Base-by-base conservation (phyloP, 2,888 invertebrate genomes). In the Coremacera marginata region DNA sequence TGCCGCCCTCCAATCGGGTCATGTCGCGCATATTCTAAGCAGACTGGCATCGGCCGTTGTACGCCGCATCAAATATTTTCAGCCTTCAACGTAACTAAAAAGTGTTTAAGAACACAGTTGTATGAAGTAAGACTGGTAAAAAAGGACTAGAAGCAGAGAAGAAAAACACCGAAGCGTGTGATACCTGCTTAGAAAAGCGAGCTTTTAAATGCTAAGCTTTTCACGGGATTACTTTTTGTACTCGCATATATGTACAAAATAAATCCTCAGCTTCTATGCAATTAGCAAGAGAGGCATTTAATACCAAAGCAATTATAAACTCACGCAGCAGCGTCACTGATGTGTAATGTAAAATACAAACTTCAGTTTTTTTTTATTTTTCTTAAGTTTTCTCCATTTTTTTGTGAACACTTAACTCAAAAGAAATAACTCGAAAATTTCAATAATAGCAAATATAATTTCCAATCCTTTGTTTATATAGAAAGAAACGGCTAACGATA, bases 1-100 rank as follows among this genome's bases (percentile, higher is more conserved):
- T 70, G 49, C 81, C 84, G 80, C 84, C 87, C 77, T 82, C 84
- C 70, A 88, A 86, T 81, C 87, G 89, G 80, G 86, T 88, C 78
- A 88, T 89, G 87, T 89, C 89, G 81, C 87, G 89, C 80, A 89
- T 89, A 84, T 89, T 89, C 78, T 89, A 85, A 87, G 86, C 82
- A 82, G 9, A 16, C 37, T 5, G 44, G 31, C 55, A 34, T 52
- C 52, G 55, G 22, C 65, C 65, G n/a, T 31, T 49, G 1, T 34
- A 63, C 63, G 63, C 65, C 34, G 37, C 22, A 22, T 44, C 8
- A 44, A 16, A 27, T n/a, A 25, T 3, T 44, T 44, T 27, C 57
- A 19, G 57, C 9, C 25, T 11, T 19, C 25, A 27, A 25, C 44
- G 11, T 44, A 44, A 44, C 44, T 22, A 22, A 8, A 7, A 9